phyloP scores from a whole-genome alignment of 2,113 vertebrate species.

The Triplophysa siluroides region DNA sequence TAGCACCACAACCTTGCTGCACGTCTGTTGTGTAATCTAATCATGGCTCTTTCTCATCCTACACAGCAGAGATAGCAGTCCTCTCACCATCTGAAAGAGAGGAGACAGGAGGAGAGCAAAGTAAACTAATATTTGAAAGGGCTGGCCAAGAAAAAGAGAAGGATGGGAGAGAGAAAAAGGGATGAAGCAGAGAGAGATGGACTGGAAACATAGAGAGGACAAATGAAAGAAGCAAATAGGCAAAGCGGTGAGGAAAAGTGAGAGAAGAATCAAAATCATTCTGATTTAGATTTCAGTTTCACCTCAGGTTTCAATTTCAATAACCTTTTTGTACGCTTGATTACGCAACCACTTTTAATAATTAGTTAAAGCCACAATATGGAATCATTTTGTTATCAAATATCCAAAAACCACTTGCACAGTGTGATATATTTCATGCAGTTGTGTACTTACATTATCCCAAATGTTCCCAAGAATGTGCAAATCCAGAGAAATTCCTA shows the following conservation, averaged over 20 bases:
- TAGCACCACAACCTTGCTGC: conserved; percentile 36
- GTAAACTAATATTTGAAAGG: not conserved
- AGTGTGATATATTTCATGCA: no score
- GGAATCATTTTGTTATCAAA: no score
- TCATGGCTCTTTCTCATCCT: conserved; percentile 45
- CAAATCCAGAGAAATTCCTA: no score
- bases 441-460: no score
- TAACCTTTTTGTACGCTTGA: no score
- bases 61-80: conserved; percentile 27
- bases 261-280: not conserved
- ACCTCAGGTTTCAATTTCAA: no score
- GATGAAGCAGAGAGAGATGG: conserved; percentile 7
- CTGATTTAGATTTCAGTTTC: no score
- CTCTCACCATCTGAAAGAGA: conserved; percentile 16
- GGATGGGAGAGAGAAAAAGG: conserved; percentile 3
- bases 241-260: not conserved
- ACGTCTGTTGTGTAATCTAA: conserved; percentile 39
- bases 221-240: not conserved
- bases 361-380: no score
- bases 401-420: no score
- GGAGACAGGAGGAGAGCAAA: conserved; percentile 10
- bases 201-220: not conserved
- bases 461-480: no score
- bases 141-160: not conserved
- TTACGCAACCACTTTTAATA: no score